phyloP scores from a whole-genome alignment of 30 jellyfish, hydroid and myxozoan genomes.

The Turritopsis rubra region DNA sequence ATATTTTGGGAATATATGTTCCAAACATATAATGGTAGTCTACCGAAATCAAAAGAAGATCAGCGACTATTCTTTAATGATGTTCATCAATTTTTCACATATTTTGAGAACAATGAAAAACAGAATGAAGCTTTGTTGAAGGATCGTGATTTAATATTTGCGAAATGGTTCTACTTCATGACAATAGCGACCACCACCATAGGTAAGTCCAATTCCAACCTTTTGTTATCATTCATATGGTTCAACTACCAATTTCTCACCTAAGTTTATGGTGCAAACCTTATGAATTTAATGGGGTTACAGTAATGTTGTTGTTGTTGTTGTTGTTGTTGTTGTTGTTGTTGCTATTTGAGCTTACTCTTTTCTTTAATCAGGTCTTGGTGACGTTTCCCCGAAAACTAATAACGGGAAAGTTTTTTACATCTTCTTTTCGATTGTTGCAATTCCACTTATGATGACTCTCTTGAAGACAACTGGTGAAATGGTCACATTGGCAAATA shows the following conservation, averaged over 20 bases:
- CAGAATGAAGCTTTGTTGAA: too few species aligned
- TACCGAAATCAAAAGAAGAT: neutral
- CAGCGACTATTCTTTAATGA: neutral
- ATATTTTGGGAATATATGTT: neutral
- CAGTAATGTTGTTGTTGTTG: too few species aligned
- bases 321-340: neutral
- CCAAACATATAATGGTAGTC: neutral
- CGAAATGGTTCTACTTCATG: conserved; percentile 30
- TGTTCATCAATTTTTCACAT: neutral
- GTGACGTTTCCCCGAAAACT: conserved; percentile 37
- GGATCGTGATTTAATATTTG: neutral
- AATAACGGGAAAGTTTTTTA: conserved; percentile 28
- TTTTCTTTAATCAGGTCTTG: conserved; percentile 21
- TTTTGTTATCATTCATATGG: too few species aligned
- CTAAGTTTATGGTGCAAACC: too few species aligned
- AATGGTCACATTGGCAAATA: conserved; percentile 8
- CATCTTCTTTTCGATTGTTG: conserved; percentile 23
- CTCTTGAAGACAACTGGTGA: conserved; percentile 17
- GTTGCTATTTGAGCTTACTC: neutral
- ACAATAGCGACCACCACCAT: conserved; percentile 22
- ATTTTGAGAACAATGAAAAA: neutral
- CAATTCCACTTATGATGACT: conserved; percentile 42
- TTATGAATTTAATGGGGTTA: too few species aligned
- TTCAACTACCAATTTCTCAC: too few species aligned
- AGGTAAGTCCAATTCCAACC: conserved; percentile 5